These are phyloP conservation scores for Etia nguti DNA, from an alignment of 2,113 vertebrate genomes.

Conservation along the genomic window DNA sequence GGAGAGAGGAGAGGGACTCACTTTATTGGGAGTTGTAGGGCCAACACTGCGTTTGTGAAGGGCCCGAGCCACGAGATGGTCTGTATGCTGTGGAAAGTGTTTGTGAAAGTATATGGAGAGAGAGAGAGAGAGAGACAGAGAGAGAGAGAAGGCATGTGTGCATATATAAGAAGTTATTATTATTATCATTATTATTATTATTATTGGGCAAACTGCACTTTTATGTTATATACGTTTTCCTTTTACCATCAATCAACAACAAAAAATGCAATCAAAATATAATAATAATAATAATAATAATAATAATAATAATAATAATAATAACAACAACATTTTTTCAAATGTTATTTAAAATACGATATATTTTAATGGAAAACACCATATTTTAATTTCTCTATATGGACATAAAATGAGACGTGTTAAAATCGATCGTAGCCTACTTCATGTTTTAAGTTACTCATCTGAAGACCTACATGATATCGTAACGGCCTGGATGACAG, in stretches of 20 bases:
- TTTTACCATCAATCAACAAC: neutral
- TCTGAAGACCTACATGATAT: conserved; percentile 21
- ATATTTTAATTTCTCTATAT: neutral
- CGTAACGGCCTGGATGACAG: conserved; percentile 43
- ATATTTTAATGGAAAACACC: neutral
- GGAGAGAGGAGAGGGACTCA: conserved; percentile 18
- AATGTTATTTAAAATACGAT: neutral
- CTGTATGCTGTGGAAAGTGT: conserved; percentile 16
- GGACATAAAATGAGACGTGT: neutral
- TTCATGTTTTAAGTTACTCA: neutral
- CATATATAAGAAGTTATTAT: too few relatives aligned
- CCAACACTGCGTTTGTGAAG: conserved; percentile 9
- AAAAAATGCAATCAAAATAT: neutral
- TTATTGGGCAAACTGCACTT: neutral
- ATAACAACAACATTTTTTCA: fast-evolving
- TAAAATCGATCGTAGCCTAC: neutral
- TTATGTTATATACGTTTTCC: neutral
- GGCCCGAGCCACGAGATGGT: conserved; percentile 32
- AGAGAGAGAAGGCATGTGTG: too few relatives aligned
- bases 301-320: neutral
- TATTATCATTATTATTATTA: neutral
- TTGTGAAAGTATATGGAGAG: neutral
- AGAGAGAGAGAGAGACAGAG: too few relatives aligned
- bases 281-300: neutral
- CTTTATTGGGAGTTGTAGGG: conserved; percentile 12